phyloP scores from a whole-genome alignment of 1,140 invertebrate genomes.

The Nasonia longicornis region DNA sequence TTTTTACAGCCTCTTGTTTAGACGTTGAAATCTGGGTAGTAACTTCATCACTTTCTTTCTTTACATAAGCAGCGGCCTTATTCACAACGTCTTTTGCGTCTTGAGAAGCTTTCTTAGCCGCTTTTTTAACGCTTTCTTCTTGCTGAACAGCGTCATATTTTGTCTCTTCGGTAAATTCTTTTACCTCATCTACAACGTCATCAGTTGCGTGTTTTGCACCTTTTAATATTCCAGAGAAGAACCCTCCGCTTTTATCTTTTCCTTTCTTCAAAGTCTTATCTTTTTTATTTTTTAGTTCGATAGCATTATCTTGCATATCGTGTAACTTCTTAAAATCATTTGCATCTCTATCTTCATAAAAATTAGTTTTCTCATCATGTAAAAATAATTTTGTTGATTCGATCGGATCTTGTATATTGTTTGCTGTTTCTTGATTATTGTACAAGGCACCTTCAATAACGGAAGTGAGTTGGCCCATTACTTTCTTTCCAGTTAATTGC shows the following conservation, averaged over 20 bases:
- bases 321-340: slow-evolving; percentile 12
- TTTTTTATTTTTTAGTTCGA: not conserved
- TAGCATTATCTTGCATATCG: not conserved
- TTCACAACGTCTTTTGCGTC: slow-evolving; percentile 40
- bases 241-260: slow-evolving; percentile 19
- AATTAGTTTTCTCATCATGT: no score
- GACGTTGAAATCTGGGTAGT: no score
- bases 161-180: slow-evolving; percentile 46
- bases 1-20: no score
- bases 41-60: not conserved
- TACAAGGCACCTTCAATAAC: no score
- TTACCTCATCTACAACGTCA: slow-evolving; percentile 57
- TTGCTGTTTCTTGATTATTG: not conserved
- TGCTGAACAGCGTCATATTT: slow-evolving; percentile 30
- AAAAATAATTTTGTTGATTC: no score
- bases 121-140: not conserved
- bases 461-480: no score
- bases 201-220: slow-evolving; percentile 58
- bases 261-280: slow-evolving; percentile 25
- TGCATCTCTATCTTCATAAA: not conserved
- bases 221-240: slow-evolving; percentile 55
- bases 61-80: slow-evolving; percentile 1
- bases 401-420: not conserved
- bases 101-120: not conserved
- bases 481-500: no score